phyloP scores from a whole-genome alignment of 1,140 invertebrate genomes.

The Amyelois transitella region DNA sequence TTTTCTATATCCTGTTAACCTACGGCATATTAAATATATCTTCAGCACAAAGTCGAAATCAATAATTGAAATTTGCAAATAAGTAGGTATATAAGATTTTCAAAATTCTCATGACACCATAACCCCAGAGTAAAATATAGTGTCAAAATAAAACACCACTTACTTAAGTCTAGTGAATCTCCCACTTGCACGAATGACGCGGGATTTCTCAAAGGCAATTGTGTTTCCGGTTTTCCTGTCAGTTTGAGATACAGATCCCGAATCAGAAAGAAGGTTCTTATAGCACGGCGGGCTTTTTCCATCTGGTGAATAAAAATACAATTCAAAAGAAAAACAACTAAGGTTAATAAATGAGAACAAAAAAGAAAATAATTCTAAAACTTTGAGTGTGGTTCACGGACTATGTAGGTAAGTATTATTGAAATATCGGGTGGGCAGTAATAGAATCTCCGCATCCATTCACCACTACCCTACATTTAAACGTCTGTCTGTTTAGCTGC shows the following conservation, averaged over 20 bases:
- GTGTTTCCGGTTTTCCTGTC: constrained; percentile 87
- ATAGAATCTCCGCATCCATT: too few relatives aligned
- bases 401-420: too few relatives aligned
- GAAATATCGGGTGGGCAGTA: too few relatives aligned
- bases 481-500: too few relatives aligned
- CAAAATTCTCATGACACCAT: not conserved
- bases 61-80: too few relatives aligned
- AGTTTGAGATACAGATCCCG: constrained; percentile 88
- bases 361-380: too few relatives aligned
- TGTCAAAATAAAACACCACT: constrained; percentile 38
- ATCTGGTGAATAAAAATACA: constrained; percentile 75
- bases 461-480: too few relatives aligned
- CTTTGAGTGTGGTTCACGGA: too few relatives aligned
- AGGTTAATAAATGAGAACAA: constrained; percentile 5
- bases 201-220: constrained; percentile 95
- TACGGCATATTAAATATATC: too few relatives aligned
- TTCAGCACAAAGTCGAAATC: too few relatives aligned
- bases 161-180: constrained; percentile 95
- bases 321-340: constrained; percentile 1
- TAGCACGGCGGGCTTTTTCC: constrained; percentile 93
- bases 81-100: not conserved
- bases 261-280: constrained; percentile 95
- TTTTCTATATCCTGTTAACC: too few relatives aligned
- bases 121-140: not conserved
- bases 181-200: constrained; percentile 91